Conservation (phyloP, 2,888 invertebrate species). For the Epirrita christyi region DNA sequence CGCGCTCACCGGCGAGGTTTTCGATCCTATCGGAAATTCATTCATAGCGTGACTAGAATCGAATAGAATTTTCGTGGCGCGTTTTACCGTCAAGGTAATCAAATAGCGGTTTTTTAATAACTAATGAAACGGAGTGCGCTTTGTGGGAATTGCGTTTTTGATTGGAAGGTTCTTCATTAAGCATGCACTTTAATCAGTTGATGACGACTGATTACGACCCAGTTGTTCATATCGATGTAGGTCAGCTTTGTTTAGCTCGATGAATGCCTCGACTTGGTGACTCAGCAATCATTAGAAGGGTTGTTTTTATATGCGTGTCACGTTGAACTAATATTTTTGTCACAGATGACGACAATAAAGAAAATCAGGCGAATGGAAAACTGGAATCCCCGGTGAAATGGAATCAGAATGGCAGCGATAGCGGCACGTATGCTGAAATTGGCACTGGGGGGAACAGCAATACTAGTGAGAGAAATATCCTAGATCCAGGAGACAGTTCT, state of each 20-base stretch:
- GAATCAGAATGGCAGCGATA: constrained; percentile 80
- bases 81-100: constrained; percentile 21
- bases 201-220: constrained; percentile 24
- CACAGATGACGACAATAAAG: constrained; percentile 79
- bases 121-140: constrained; percentile 27
- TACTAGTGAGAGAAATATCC: constrained; percentile 74
- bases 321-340: constrained; percentile 18
- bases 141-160: constrained; percentile 17
- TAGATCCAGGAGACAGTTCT: constrained; percentile 80
- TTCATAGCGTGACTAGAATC: constrained; percentile 40
- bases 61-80: constrained; percentile 29
- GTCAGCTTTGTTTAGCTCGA: constrained; percentile 23
- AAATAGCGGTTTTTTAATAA: constrained; percentile 27
- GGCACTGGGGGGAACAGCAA: constrained; percentile 75
- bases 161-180: constrained; percentile 24
- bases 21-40: constrained; percentile 40
- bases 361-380: constrained; percentile 79
- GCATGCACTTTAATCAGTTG: constrained; percentile 29
- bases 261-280: constrained; percentile 11
- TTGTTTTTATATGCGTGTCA: constrained; percentile 8
- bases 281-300: constrained; percentile 8
- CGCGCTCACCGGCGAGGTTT: constrained; percentile 31
- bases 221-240: constrained; percentile 23
- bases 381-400: constrained; percentile 78
- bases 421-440: constrained; percentile 81